phyloP scores from a whole-genome alignment of 2,113 vertebrate species.

The Dolichallabes microphthalmus region DNA sequence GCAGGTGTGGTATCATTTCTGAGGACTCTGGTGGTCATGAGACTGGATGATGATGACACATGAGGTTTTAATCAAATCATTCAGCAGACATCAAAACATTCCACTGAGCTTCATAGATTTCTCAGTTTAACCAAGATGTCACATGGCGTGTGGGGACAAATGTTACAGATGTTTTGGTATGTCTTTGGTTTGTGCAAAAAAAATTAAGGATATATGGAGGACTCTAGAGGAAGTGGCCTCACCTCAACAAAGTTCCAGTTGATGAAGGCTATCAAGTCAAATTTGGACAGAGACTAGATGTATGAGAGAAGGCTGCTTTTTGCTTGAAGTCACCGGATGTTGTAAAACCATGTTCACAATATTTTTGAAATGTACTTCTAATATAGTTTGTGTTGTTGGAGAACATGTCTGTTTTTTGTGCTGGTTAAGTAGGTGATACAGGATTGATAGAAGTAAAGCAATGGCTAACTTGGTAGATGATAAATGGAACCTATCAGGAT shows the following conservation, averaged over 20 bases:
- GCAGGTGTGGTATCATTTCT: not conserved
- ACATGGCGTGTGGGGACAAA: not conserved
- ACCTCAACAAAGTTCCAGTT: not conserved
- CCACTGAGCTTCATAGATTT: slow-evolving; percentile 13
- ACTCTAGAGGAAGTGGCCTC: not conserved
- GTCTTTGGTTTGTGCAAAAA: not conserved
- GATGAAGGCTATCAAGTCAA: not conserved
- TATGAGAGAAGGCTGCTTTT: not conserved
- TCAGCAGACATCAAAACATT: slow-evolving; percentile 25
- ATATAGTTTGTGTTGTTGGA: slow-evolving; percentile 8
- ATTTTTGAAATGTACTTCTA: not conserved
- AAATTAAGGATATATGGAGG: not conserved
- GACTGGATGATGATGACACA: slow-evolving; percentile 6
- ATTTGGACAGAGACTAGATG: not conserved
- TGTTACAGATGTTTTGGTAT: not conserved
- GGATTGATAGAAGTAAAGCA: not conserved
- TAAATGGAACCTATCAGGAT: not conserved
- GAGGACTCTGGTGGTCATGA: not conserved
- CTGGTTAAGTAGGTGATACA: not conserved
- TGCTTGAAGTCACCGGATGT: not conserved
- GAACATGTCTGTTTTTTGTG: not conserved
- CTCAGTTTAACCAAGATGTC: not conserved
- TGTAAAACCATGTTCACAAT: not conserved
- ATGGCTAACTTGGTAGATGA: not conserved
- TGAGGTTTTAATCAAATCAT: not conserved